Evolutionary conservation across 2,888 invertebrate species (phyloP), one percentile per base, ranked within the genome.

Genomic region (Ctena decussata): DNA sequence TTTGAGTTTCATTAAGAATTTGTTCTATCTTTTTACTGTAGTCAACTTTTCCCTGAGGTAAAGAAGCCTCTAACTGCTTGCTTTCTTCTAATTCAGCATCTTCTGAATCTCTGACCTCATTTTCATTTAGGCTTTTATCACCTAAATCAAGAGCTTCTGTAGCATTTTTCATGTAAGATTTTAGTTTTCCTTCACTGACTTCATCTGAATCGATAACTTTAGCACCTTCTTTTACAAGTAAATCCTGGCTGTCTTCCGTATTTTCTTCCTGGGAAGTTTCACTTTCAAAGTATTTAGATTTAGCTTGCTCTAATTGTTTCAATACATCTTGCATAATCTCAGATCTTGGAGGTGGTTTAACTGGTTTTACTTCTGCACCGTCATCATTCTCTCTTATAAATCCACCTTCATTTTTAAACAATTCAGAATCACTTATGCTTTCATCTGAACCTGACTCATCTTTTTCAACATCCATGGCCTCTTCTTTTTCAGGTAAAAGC

Each of bases 371-470:
- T 39, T 53, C 71, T 30, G 60, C 72, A 24, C 12, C 15, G 2
- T 21, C 30, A 46, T 69, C 70, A 24, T 85, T 75, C 24, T 88
- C 85, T 41, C 71, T 81, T 6, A 81, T 72, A 72, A 88, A 85
- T n/a, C 85, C 88, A 32, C 88, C 88, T 77, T 85, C 88, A 73
- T 65, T 79, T 60, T 77, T 37, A 41, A 65, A 65, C 30, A 65
- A 11, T 65, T 65, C 65, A 35, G 65, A 35, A 24, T 65, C 65
- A 65, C 65, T 65, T 18, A 65, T 18, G 21, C 24, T 35, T 32
- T 32, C 35, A 65, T 32, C 65, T 21, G 46, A 46, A n/a, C 5
- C 18, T n/a, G 18, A 5, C 18, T 57, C 5, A 41, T 65, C 53
- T 37, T 32, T 27, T 27, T 60, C 65, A 71, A 44, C n/a, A 27